Evolutionary conservation across 2,888 invertebrate species (phyloP), one percentile per base, ranked within the genome.

Genomic region (Chymomyza fuscimana): DNA sequence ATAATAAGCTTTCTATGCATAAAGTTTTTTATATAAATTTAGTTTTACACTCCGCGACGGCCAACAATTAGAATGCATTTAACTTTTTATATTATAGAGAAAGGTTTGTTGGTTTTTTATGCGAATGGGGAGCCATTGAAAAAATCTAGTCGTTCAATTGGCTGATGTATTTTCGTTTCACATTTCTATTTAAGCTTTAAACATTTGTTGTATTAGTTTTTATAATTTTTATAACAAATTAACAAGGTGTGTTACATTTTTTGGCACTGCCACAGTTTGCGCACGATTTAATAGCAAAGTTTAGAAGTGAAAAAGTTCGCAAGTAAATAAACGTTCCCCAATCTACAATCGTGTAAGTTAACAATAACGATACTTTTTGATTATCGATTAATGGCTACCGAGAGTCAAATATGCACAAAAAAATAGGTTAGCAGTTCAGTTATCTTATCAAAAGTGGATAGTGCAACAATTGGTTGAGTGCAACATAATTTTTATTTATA

Each of bases 1-100:
- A 65, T 71, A 75, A 74, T 80, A 72, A 46, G 60, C 70, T 68
- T 77, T 67, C 63, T 70, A 46, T 46, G 12, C 40, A 46, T 46
- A 46, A 10, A 46, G 12, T 46, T 46, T 36, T 12, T 46, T 46
- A 46, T 12, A 46, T 46, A 46, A 12, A 46, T 46, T 46, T 46
- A 6, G 12, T 12, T 46, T 46, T 12, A 12, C 10, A 10, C 40
- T 46, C 12, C 40, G 40, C 40, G 12, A 12, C 40, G 12, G 1
- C 40, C 40, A 46, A 46, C 4, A 12, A 46, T 46, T 4, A 46
- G 1, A 12, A 46, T 46, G 12, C 40, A 46, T 46, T 46, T 12
- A 46, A 46, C 6, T 10, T 46, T 46, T 10, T 46, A 46, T 10
- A 46, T 46, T 46, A 46, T 46, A 46, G 40, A 46, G 40, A 46